A percentile compares a stretch with the other conserved stretches of the same genome.
Evolutionary conservation across 2,113 vertebrate genomes (phyloP).

Genomic region (Emydura subglobosa): DNA sequence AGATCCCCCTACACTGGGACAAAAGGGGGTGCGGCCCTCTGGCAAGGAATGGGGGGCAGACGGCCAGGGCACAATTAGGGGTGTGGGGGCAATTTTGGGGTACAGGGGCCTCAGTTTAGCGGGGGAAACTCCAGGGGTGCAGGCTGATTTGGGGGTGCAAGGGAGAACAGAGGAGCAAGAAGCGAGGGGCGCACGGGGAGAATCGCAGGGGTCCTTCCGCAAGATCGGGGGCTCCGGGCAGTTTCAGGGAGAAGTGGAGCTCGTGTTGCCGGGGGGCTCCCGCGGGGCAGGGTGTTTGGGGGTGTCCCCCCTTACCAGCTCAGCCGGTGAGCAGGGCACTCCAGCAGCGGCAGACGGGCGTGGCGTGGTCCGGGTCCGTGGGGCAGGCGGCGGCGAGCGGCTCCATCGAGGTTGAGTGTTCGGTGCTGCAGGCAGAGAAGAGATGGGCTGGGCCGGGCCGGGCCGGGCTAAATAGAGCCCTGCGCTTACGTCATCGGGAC

Average conservation of each 20-base stretch:
- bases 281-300: too few species aligned
- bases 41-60: not conserved
- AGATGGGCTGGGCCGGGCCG: not conserved
- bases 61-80: too few species aligned
- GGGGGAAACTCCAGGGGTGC: too few species aligned
- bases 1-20: not conserved
- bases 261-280: not conserved
- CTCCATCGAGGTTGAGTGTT: not conserved
- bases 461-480: not conserved
- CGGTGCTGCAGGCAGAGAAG: not conserved
- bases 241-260: not conserved
- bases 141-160: too few species aligned
- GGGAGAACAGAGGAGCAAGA: too few species aligned
- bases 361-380: not conserved
- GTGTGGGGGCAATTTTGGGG: too few species aligned
- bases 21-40: not conserved
- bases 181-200: not conserved
- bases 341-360: not conserved
- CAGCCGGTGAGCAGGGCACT: constrained; percentile 12
- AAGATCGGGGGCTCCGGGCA: not conserved
- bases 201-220: not conserved
- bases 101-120: too few species aligned
- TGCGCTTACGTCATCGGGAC: not conserved
- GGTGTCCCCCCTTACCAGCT: not conserved
- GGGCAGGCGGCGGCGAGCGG: not conserved